These are phyloP conservation scores for Ylistrum balloti DNA, from an alignment of 1,140 invertebrate species.

Conservation along the genomic window DNA sequence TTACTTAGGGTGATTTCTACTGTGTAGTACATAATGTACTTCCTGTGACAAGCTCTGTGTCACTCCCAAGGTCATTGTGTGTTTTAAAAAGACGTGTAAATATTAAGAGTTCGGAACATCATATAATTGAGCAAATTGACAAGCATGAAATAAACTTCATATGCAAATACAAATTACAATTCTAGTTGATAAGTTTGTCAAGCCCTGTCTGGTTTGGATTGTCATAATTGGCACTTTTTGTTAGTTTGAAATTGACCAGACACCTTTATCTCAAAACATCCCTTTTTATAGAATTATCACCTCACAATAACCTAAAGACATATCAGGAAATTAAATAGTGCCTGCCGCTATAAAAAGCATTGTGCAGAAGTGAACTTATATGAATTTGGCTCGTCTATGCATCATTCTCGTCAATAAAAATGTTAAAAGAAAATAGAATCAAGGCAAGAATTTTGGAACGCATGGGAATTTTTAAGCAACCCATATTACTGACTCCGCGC, in stretches of 20 bases:
- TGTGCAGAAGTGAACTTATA: no score
- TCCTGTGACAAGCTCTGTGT: not conserved
- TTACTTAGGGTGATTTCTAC: not conserved
- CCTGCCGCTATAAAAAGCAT: no score
- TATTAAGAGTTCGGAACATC: not conserved
- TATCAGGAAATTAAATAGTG: no score
- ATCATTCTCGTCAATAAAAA: no score
- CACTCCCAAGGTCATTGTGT: conserved; percentile 6
- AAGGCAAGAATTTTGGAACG: no score
- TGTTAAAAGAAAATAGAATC: no score
- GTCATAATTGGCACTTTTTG: not conserved
- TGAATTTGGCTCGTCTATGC: no score
- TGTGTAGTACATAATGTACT: not conserved
- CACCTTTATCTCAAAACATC: not conserved
- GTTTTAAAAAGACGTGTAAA: not conserved
- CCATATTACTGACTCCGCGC: no score
- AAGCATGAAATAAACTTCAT: not conserved
- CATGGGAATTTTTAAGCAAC: no score
- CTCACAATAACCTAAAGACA: no score
- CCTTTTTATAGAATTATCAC: no score
- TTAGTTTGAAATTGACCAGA: not conserved
- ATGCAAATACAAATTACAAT: not conserved
- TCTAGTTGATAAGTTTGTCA: not conserved
- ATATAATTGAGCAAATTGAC: conserved; percentile 30
- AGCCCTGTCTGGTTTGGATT: not conserved